Evolutionary conservation across 2,113 vertebrate species (phyloP), one percentile per base, ranked within the genome.

Genomic region (Potamarius usumacintae): DNA sequence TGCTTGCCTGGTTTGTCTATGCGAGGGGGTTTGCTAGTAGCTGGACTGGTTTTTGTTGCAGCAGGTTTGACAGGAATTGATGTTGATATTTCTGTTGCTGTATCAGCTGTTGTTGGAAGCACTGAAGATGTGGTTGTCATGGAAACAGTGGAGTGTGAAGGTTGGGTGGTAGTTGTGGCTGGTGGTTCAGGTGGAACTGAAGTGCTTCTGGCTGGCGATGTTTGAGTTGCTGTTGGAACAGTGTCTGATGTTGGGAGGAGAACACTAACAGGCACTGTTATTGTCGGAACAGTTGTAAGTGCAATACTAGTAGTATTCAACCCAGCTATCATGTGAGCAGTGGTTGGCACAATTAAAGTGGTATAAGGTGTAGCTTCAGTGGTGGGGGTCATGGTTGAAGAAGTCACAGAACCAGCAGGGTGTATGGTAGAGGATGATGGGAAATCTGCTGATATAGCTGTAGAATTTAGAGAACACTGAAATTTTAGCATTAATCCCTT

Each of bases 1-100:
- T 65, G 53, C 86, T 89, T 86, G 88, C 92, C 92, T 90, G 91
- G 83, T 87, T 87, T 90, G 30, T 92, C 90, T 50, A 69, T 81
- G 25, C 84, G 30, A 25, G n/a, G 22, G 22, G 55, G 0, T 87
- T 78, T 91, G 74, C 58, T 80, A 7, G 67, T 42, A 72, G 53
- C 30, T 71, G 81, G 89, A 88, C 15, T 87, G 42, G 81, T 60
- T 27, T 85, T 0, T 0, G 84, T 63, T 22, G 87, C 69, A 69
- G 83, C 53, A 57, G 53, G 69, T 83, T 74, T 78, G 80, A 58
- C 14, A 15, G 74, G n/a, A 27, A 85, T 8, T 12, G 88, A 15
- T 3, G 65, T 25, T 0, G 18, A 42, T 79, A 12, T 58, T 53
- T 34, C 53, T 48, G 52, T 89, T 85, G 78, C 48, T 76, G 17